phyloP scores from a whole-genome alignment of 2,113 vertebrate genomes.

The Ptyas mucosa region DNA sequence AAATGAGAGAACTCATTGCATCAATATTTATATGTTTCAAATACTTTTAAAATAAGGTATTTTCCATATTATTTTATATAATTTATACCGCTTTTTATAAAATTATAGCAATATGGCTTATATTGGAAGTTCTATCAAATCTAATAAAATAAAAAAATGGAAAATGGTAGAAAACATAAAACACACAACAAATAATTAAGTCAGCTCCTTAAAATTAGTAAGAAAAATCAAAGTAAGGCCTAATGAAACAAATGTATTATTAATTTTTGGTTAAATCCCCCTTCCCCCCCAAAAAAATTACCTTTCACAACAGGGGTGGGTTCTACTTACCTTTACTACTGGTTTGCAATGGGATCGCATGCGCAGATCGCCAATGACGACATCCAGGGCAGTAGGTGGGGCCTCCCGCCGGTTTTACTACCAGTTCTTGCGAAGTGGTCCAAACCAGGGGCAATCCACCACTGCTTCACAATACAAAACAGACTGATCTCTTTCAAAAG shows the following conservation, averaged over 20 bases:
- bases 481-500: not conserved
- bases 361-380: too few relatives aligned
- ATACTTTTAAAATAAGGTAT: not conserved
- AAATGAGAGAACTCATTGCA: not conserved
- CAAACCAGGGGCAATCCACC: too few relatives aligned
- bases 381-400: too few relatives aligned
- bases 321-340: too few relatives aligned
- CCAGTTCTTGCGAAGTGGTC: too few relatives aligned
- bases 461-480: not conserved
- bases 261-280: not conserved
- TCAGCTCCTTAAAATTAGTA: not conserved
- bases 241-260: not conserved
- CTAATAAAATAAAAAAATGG: not conserved
- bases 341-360: too few relatives aligned
- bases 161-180: not conserved
- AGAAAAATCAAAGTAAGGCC: not conserved
- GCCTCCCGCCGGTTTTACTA: too few relatives aligned
- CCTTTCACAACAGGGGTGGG: not conserved
- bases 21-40: conserved; percentile 13
- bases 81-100: not conserved
- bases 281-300: not conserved
- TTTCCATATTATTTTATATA: not conserved
- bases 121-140: not conserved
- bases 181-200: not conserved
- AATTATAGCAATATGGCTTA: not conserved